Conservation (phyloP, 1,140 invertebrate genomes). For the Drosophila santomea region DNA sequence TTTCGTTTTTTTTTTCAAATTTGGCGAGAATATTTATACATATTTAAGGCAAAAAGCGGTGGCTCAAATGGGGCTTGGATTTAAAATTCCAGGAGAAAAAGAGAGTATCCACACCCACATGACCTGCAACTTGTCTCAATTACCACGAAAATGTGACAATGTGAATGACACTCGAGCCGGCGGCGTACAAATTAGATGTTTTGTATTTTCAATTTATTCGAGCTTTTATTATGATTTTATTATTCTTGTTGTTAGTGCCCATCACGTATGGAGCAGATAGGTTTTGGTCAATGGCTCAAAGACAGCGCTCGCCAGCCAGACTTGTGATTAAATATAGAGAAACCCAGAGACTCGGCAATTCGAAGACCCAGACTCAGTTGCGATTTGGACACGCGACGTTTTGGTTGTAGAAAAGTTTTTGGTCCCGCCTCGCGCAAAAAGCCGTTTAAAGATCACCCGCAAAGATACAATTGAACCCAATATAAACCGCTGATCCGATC, state of each 20-base stretch:
- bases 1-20: background rate
- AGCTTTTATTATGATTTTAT: conserved; percentile 46
- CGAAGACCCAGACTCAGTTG: conserved; percentile 51
- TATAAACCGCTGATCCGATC: conserved; percentile 20
- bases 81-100: conserved; percentile 9
- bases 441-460: conserved; percentile 7
- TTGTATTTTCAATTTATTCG: conserved; percentile 59
- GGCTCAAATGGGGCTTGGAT: background rate
- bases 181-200: conserved; percentile 64
- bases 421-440: conserved; percentile 20
- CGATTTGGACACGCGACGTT: conserved; percentile 60
- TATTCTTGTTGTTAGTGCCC: conserved; percentile 34
- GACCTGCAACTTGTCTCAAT: conserved; percentile 51
- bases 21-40: conserved; percentile 16
- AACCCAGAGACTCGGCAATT: conserved; percentile 10
- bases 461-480: conserved; percentile 46
- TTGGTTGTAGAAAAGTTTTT: conserved; percentile 55
- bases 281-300: conserved; percentile 60
- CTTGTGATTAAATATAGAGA: conserved; percentile 8
- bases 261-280: conserved; percentile 36
- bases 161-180: conserved; percentile 32
- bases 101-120: conserved; percentile 4
- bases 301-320: conserved; percentile 13
- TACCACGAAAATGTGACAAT: conserved; percentile 38
- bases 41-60: conserved; percentile 35